Base-by-base conservation (phyloP, 2,113 vertebrate genomes). In the Cacatua alba region DNA sequence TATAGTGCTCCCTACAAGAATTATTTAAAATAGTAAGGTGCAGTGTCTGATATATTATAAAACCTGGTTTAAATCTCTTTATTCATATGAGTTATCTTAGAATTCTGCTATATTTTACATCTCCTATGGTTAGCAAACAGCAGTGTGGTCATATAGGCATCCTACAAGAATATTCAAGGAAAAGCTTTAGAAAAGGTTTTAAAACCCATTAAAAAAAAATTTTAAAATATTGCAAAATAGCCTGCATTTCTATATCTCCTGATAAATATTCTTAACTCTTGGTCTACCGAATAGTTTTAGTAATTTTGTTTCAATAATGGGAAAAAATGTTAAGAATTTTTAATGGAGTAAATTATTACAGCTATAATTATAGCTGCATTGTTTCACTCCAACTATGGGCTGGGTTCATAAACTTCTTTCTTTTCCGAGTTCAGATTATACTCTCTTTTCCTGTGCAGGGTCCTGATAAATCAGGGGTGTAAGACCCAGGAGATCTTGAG, bases 41-140 rank as follows among this genome's bases (percentile, higher is more conserved):
- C 8, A 37, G 5, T 18, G 9, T 29, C 31, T 79, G 37, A 69
- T 79, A 82, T 23, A 64, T 37, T 90, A 19, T 57, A 44, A 53
- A 59, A 70, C 6, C 0, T 1, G 1, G 1, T 13, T 70, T 70
- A 16, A 21, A 60, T n/a, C 1, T 46, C 75, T 55, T 31, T 43
- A 24, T 49, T 76, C 10, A 31, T n/a, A 49, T 19, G 23, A 46
- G 1, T 57, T 26, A 8, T 33, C 17, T 82, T 37, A 24, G 14
- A 79, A 69, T 28, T 18, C 12, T 72, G 11, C 7, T 72, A 0
- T 39, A 83, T 70, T 80, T 92, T 37, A 28, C 3, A 6, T 29
- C 2, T 25, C 10, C 11, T 39, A 7, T 39, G 41, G 65, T 13
- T 65, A 44, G 3, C 9, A 55, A 88, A 52, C 5, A 80, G 14